Percentiles rank a stretch among this genome's conserved stretches.
These are phyloP conservation scores for Meganola albula DNA, from an alignment of 2,888 invertebrate genomes.

Conservation along the genomic window DNA sequence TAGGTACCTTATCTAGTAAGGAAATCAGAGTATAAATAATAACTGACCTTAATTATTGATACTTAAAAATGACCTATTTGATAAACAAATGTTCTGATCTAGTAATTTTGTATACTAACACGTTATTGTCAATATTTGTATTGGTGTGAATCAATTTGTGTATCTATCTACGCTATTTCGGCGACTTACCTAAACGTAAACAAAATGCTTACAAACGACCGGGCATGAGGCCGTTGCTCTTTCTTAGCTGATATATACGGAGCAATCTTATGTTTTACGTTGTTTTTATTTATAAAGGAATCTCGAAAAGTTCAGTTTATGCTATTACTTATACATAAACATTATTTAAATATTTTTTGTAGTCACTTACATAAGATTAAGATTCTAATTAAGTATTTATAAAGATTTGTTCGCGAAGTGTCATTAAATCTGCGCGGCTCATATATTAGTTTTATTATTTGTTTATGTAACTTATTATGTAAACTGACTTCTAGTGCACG, in stretches of 20 bases:
- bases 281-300: constrained; percentile 21
- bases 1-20: constrained; percentile 41
- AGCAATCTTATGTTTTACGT: constrained; percentile 20
- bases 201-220: constrained; percentile 50
- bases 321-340: no score
- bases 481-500: constrained; percentile 48
- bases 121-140: constrained; percentile 5
- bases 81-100: constrained; percentile 14
- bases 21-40: constrained; percentile 46
- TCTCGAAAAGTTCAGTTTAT: no score
- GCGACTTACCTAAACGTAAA: constrained; percentile 49
- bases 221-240: constrained; percentile 64
- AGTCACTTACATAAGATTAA: no score
- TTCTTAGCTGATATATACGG: constrained; percentile 39
- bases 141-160: constrained; percentile 17
- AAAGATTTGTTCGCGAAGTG: constrained; percentile 35
- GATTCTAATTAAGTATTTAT: no score
- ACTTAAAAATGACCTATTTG: constrained; percentile 41
- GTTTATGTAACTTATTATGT: constrained; percentile 67
- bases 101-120: constrained; percentile 6
- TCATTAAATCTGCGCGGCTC: constrained; percentile 53
- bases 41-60: constrained; percentile 28
- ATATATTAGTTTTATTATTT: constrained; percentile 55
- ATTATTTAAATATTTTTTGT: no score
- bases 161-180: constrained; percentile 45